These are phyloP conservation scores for Ostrea denselamellosa DNA, from an alignment of 1,140 invertebrate genomes.

Conservation along the genomic window DNA sequence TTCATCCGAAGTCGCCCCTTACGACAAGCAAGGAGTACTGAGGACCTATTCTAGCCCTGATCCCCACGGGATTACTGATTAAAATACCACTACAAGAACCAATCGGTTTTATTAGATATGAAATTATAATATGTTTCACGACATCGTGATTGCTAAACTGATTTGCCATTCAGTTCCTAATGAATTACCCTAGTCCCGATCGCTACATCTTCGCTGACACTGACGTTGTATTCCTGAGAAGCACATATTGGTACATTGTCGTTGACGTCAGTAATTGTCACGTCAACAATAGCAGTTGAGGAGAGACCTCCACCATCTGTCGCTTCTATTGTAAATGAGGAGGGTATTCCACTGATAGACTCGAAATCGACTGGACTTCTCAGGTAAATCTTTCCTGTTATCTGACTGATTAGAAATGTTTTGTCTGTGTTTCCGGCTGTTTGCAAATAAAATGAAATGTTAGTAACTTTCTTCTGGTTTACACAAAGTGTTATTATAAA, in stretches of 20 bases:
- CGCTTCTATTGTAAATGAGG: not conserved
- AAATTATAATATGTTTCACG: too few species aligned
- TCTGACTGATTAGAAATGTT: not conserved
- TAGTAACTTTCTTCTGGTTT: not conserved
- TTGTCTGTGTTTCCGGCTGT: not conserved
- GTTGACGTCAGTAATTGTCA: conserved; percentile 22
- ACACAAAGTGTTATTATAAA: not conserved
- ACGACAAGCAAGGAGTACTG: too few species aligned
- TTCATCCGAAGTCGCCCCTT: too few species aligned
- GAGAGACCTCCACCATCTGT: not conserved
- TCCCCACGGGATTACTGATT: too few species aligned
- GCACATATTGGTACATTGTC: not conserved
- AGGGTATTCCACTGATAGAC: not conserved
- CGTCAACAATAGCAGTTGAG: not conserved
- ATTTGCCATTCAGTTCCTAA: not conserved
- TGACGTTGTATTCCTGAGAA: not conserved
- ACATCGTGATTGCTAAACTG: too few species aligned
- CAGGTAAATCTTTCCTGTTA: not conserved
- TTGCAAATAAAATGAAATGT: not conserved
- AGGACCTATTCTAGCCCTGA: too few species aligned
- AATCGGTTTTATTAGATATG: too few species aligned
- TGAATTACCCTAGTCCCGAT: not conserved
- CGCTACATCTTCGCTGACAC: not conserved
- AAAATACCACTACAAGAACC: too few species aligned
- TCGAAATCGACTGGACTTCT: not conserved